phyloP scores from a whole-genome alignment of 2,888 invertebrate genomes.

The Zaprionus bogoriensis region DNA sequence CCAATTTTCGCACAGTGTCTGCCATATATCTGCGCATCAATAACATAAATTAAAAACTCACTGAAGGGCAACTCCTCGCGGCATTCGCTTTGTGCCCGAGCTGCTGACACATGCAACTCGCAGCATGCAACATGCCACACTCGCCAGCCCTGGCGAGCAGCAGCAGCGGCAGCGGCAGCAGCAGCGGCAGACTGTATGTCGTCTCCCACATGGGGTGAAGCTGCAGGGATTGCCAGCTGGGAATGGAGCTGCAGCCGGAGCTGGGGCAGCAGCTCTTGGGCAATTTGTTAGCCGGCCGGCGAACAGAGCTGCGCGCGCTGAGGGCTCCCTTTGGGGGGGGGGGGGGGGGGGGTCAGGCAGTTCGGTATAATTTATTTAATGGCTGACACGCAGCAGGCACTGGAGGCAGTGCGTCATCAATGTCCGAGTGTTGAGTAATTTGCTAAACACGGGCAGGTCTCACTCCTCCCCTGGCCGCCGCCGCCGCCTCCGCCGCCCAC shows the following conservation, averaged over 20 bases:
- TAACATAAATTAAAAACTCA: constrained; percentile 70
- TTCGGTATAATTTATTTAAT: constrained; percentile 80
- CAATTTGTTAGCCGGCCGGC: constrained; percentile 40
- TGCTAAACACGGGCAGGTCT: constrained; percentile 46
- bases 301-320: too few relatives aligned
- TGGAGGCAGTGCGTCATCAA: constrained; percentile 40
- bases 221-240: not conserved
- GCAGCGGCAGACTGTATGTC: constrained; percentile 78
- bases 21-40: constrained; percentile 61
- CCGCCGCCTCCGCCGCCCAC: not conserved
- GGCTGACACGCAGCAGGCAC: constrained; percentile 37
- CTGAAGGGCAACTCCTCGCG: constrained; percentile 54
- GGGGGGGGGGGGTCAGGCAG: too few relatives aligned
- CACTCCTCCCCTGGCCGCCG: not conserved
- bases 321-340: constrained; percentile 20
- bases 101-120: constrained; percentile 61
- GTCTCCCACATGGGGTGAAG: constrained; percentile 62
- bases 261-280: constrained; percentile 18
- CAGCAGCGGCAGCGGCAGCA: constrained; percentile 14
- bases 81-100: constrained; percentile 65
- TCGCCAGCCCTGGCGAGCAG: constrained; percentile 1
- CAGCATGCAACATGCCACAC: not conserved
- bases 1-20: constrained; percentile 55
- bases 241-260: not conserved
- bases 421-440: constrained; percentile 76